A percentile compares a stretch with the other conserved stretches of the same genome.
These are phyloP conservation scores for Virgularia gustaviana DNA, from an alignment of 92 coral and sea anemone species.

Conservation along the genomic window DNA sequence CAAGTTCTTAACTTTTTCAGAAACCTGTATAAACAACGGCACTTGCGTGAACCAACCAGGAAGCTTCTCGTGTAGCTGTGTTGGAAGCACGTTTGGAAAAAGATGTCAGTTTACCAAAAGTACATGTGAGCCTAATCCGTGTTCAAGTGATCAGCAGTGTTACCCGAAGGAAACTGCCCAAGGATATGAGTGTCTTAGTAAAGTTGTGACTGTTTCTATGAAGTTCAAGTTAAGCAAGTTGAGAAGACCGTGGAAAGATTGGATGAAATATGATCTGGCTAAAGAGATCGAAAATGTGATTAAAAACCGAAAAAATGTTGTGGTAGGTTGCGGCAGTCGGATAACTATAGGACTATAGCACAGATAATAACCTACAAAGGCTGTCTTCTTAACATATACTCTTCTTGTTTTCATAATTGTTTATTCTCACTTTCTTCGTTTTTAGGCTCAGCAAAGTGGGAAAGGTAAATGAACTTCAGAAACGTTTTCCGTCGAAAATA, in stretches of 20 bases:
- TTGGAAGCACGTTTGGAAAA: slow-evolving; percentile 55
- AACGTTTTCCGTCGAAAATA: too few species aligned
- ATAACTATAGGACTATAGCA: too few species aligned
- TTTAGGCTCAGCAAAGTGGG: too few species aligned
- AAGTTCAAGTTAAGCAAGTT: slow-evolving; percentile 15
- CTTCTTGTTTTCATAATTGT: too few species aligned
- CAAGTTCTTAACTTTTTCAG: slow-evolving; percentile 35
- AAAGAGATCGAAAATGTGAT: slow-evolving; percentile 61
- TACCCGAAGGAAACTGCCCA: slow-evolving; percentile 47
- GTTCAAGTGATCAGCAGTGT: slow-evolving; percentile 48
- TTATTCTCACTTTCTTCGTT: too few species aligned
- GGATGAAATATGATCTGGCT: slow-evolving; percentile 54
- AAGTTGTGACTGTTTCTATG: slow-evolving; percentile 48
- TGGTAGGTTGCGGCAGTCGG: slow-evolving; percentile 4
- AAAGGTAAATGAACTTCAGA: too few species aligned
- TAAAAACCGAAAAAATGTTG: neutral
- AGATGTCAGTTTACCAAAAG: slow-evolving; percentile 52
- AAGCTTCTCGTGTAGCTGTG: slow-evolving; percentile 65
- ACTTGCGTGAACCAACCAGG: slow-evolving; percentile 60
- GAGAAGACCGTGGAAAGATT: slow-evolving; percentile 25
- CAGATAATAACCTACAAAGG: too few species aligned
- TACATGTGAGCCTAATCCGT: slow-evolving; percentile 53
- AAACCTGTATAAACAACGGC: slow-evolving; percentile 61
- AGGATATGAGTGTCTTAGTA: slow-evolving; percentile 58
- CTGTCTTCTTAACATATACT: too few species aligned